These are phyloP conservation scores for Ochropleura leucogaster DNA, from an alignment of 2,888 invertebrate species.

Conservation along the genomic window DNA sequence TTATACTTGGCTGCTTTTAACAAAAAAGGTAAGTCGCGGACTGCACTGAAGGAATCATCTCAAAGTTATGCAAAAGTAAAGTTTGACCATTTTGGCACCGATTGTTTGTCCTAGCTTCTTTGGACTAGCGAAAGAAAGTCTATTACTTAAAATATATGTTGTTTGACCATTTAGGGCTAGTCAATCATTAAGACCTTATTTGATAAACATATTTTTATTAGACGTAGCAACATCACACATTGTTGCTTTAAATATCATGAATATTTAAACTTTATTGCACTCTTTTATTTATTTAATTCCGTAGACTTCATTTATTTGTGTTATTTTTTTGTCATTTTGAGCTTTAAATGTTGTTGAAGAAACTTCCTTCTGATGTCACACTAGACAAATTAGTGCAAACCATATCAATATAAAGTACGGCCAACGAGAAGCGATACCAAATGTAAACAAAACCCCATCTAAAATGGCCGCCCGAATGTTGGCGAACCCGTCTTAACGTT, in stretches of 20 bases:
- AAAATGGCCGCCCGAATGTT: too few species aligned
- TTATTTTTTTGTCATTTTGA: background rate
- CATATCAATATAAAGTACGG: background rate
- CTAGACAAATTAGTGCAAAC: background rate
- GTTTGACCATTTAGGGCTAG: background rate
- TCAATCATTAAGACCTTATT: background rate
- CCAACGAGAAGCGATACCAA: too few species aligned
- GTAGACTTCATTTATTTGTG: background rate
- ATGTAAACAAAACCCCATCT: too few species aligned
- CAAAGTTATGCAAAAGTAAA: background rate
- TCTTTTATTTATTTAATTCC: background rate
- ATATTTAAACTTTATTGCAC: background rate
- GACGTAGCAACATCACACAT: constrained; percentile 30
- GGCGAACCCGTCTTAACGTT: too few species aligned
- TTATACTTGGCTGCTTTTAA: background rate
- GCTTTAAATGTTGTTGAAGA: constrained; percentile 26
- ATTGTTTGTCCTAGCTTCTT: background rate
- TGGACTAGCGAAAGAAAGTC: background rate
- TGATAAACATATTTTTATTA: background rate
- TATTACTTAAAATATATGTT: background rate
- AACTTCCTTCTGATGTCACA: background rate
- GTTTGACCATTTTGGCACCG: background rate
- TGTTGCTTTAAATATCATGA: background rate
- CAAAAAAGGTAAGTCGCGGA: background rate
- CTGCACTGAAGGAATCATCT: background rate